Evolutionary conservation across 2,888 invertebrate species (phyloP).

Genomic region (Endomychus coccineus): DNA sequence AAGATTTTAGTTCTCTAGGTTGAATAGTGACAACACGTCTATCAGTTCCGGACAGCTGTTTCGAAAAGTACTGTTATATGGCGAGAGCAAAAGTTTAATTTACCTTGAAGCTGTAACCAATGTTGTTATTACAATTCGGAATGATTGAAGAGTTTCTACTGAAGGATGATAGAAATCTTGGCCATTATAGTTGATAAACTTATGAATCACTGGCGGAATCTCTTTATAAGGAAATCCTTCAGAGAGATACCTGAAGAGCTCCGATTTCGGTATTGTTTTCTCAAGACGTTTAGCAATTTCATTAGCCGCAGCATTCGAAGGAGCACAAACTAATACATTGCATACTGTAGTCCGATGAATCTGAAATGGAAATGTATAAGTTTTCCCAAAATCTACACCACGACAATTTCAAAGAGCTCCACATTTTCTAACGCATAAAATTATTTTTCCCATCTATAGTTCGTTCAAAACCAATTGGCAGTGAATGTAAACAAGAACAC

Average conservation of each 20-base stretch:
- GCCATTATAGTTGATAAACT: constrained; percentile 43
- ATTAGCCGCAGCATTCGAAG: constrained; percentile 64
- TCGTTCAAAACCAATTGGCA: too few relatives aligned
- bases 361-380: constrained; percentile 27
- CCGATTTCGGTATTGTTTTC: constrained; percentile 28
- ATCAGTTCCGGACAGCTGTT: too few relatives aligned
- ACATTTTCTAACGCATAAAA: too few relatives aligned
- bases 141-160: constrained; percentile 46
- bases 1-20: too few relatives aligned
- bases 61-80: too few relatives aligned
- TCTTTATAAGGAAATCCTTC: constrained; percentile 36
- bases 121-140: constrained; percentile 57
- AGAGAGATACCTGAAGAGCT: constrained; percentile 43
- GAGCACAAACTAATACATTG: constrained; percentile 54
- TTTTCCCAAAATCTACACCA: too few relatives aligned
- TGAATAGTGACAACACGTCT: too few relatives aligned
- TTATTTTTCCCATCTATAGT: too few relatives aligned
- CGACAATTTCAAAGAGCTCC: too few relatives aligned
- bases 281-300: constrained; percentile 50
- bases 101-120: constrained; percentile 50
- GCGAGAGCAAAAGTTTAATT: too few relatives aligned
- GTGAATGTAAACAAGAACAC: too few relatives aligned
- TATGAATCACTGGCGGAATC: constrained; percentile 35
- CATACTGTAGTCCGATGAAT: constrained; percentile 33
- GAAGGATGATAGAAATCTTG: constrained; percentile 43